Conservation (phyloP, 2,888 invertebrate species). For the Synanthedon myopaeformis region DNA sequence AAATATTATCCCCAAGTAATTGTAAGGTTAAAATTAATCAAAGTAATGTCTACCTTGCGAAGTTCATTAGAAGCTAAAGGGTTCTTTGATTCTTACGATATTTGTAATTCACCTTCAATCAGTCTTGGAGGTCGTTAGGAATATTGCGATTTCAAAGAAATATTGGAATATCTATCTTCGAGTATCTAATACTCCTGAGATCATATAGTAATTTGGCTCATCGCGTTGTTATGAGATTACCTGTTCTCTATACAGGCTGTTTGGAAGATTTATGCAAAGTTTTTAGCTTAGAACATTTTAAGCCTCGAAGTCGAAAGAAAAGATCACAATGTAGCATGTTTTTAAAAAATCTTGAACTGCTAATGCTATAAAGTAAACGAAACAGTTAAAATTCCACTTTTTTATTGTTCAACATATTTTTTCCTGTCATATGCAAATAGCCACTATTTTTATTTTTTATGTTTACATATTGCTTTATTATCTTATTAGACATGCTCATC, state of each 20-base stretch:
- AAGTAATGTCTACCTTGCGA: conserved; percentile 8
- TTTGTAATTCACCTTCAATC: background rate
- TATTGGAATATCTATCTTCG: background rate
- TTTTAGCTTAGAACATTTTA: no score
- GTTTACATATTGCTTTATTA: no score
- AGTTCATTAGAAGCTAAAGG: conserved; percentile 11
- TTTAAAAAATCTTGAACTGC: no score
- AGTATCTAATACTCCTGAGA: background rate
- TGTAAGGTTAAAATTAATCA: conserved; percentile 14
- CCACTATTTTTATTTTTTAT: no score
- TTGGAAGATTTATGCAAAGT: no score
- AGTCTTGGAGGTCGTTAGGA: background rate
- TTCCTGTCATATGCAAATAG: no score
- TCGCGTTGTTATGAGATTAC: background rate
- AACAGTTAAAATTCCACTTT: no score
- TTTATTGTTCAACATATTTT: no score
- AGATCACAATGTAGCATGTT: no score
- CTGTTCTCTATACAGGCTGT: background rate
- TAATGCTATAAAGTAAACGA: no score
- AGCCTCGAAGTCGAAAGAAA: no score
- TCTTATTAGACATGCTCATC: no score
- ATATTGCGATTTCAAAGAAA: background rate
- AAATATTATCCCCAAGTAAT: conserved; percentile 7
- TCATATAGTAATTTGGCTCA: background rate
- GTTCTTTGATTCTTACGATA: conserved; percentile 7